Conservation (phyloP, 2,888 invertebrate species). For the Eilema depressum region DNA sequence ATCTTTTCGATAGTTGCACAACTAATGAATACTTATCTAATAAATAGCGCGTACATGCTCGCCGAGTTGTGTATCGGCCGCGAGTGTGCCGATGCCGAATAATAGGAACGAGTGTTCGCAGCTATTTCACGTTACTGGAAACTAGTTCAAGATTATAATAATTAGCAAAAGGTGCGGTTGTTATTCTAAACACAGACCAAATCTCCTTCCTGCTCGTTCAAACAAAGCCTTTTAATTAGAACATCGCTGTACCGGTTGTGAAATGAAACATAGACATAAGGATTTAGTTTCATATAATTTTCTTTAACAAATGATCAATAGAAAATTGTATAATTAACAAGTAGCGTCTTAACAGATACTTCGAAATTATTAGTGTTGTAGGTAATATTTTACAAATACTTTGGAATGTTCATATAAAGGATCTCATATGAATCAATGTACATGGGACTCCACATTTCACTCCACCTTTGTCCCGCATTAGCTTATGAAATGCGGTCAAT, state of each 20-base stretch:
- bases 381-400: constrained; percentile 87
- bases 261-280: constrained; percentile 77
- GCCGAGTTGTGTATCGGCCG: constrained; percentile 34
- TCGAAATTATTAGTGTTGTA: constrained; percentile 86
- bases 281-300: constrained; percentile 88
- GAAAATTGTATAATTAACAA: constrained; percentile 88
- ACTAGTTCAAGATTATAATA: constrained; percentile 82
- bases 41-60: constrained; percentile 39
- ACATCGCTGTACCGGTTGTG: constrained; percentile 22
- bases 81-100: constrained; percentile 33
- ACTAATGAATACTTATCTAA: constrained; percentile 48
- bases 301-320: constrained; percentile 88
- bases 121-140: constrained; percentile 61
- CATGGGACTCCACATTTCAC: constrained; percentile 57
- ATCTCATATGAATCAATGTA: constrained; percentile 82
- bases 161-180: constrained; percentile 68
- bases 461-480: constrained; percentile 43
- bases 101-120: constrained; percentile 29
- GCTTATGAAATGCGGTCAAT: constrained; percentile 35
- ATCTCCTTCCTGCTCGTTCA: constrained; percentile 19
- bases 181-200: constrained; percentile 27
- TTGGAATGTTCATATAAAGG: constrained; percentile 86
- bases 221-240: constrained; percentile 27
- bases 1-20: constrained; percentile 45
- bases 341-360: constrained; percentile 87